Base-by-base conservation (phyloP, 2,888 invertebrate genomes). In the Drosophila mayaguana region DNA sequence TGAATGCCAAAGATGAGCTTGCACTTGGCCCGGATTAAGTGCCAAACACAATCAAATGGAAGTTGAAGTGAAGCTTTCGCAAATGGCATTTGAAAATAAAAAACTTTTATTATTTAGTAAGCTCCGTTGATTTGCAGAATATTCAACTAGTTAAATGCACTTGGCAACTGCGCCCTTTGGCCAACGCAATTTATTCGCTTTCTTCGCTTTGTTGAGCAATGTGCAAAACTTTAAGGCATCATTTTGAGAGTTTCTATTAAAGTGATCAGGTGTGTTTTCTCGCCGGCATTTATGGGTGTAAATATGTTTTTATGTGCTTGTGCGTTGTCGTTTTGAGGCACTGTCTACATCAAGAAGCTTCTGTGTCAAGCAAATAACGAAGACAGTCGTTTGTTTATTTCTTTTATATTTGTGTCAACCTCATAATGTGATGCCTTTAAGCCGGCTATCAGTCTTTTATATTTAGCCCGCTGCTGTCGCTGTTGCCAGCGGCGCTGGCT, bases 351-450 rank as follows among this genome's bases (percentile, higher is more conserved):
- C 25, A 25, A 36, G 54, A 51, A 53, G 69, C 65, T 63, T 79
- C 45, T 66, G 63, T 66, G 63, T 71, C 80, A 75, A 70, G 59
- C 65, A 75, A 70, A 79, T 75, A 77, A 71, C 63, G 80, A 51
- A 63, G 75, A 59, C 55, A 63, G 60, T 57, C 59, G 66, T 53
- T 81, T 77, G 74, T 71, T 71, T 82, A 71, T 78, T 80, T 70
- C 67, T 76, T 77, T 78, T 83, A 73, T 74, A 76, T 84, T 78
- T 83, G 63, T 88, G 83, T 75, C 78, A 78, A 80, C 74, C 80
- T 86, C 81, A 80, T 89, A 74, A 86, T 78, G 84, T 75, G 78
- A 86, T 88, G 84, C 70, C 89, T 78, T 63, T 76, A 78, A 87
- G 81, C 78, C 69, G 72, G 80, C 75, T 81, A 81, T 87, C 82